Evolutionary conservation across 2,797 vertebrate genomes (phyloP), one percentile per base, ranked within the genome.

Genomic region (Epinephelus coioides): DNA sequence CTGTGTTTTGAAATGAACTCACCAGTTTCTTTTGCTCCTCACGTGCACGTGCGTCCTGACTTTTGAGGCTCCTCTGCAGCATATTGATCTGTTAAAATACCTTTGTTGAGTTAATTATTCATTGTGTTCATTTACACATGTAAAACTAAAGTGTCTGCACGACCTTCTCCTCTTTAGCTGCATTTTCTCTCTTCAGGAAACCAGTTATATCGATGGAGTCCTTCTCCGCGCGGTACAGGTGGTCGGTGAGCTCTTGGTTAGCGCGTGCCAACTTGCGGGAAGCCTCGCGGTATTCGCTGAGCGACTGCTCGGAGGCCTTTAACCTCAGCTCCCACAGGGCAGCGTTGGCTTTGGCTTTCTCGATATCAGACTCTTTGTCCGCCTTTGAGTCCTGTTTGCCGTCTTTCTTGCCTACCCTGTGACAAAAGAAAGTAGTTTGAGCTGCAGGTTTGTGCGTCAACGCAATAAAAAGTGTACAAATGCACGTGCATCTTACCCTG

Each of bases 291-390:
- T 95, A 95, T 46, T 97, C 94, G 6, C 65, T 78, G 6, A 95
- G 94, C 2, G 95, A 96, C 78, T 88, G 86, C 55, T 96, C 96
- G 0, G 94, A 94, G 62, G 94, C 83, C 79, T 96, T 90, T 66
- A 97, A 70, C 81, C 95, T 94, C 25, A 96, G 87, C 92, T 98
- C 97, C 97, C 97, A 97, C 2, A 98, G 92, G 19, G 95, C 88
- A 0, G 95, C 95, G 76, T 91, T 96, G 21, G 93, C 94, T 64
- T 95, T 96, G 17, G 95, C 95, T 83, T 92, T 96, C 18, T 97
- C 97, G 3, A 92, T 18, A 23, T 96, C 96, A 5, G 92, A 84
- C 75, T 97, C 96, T 13, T 91, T 96, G 63, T 96, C 95, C 18
- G 47, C 54, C 40, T 93, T 96, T 0, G 86, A 49, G 21, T 95